These are phyloP conservation scores for Chymomyza amoena DNA, from an alignment of 2,888 invertebrate genomes.

Conservation along the genomic window DNA sequence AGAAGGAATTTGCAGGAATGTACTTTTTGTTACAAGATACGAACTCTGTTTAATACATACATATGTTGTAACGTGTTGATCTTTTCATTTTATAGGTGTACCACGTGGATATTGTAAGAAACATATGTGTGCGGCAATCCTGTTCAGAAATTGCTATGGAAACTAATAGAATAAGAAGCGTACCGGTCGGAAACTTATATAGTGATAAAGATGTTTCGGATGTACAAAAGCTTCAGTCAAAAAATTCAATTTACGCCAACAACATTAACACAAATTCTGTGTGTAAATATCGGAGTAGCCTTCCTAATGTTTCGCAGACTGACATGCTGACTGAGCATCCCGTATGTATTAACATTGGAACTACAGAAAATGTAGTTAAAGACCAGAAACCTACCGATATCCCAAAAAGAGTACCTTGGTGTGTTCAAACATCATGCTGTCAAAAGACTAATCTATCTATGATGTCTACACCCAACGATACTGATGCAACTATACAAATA, in stretches of 20 bases:
- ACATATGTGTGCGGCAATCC: constrained; percentile 83
- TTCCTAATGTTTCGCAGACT: constrained; percentile 75
- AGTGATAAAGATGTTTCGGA: constrained; percentile 1
- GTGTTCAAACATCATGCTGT: constrained; percentile 47
- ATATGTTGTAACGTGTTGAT: too few relatives aligned
- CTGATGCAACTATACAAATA: constrained; percentile 3
- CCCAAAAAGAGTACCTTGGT: constrained; percentile 37
- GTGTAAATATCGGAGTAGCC: constrained; percentile 72
- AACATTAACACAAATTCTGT: constrained; percentile 7
- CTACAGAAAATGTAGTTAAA: background rate
- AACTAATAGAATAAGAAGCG: constrained; percentile 17
- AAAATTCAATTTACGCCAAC: background rate
- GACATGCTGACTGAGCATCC: constrained; percentile 54
- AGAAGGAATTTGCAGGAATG: too few relatives aligned
- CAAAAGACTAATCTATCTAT: constrained; percentile 36
- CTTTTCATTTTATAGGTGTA: constrained; percentile 79
- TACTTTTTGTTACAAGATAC: too few relatives aligned
- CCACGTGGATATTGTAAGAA: constrained; percentile 90
- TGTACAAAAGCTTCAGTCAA: constrained; percentile 20
- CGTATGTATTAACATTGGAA: background rate
- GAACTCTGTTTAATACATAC: too few relatives aligned
- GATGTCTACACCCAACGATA: background rate
- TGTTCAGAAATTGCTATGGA: constrained; percentile 56
- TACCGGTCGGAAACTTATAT: background rate
- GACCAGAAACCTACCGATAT: background rate